These are phyloP conservation scores for Morus bassanus DNA, from an alignment of 2,797 vertebrate species.

Conservation along the genomic window DNA sequence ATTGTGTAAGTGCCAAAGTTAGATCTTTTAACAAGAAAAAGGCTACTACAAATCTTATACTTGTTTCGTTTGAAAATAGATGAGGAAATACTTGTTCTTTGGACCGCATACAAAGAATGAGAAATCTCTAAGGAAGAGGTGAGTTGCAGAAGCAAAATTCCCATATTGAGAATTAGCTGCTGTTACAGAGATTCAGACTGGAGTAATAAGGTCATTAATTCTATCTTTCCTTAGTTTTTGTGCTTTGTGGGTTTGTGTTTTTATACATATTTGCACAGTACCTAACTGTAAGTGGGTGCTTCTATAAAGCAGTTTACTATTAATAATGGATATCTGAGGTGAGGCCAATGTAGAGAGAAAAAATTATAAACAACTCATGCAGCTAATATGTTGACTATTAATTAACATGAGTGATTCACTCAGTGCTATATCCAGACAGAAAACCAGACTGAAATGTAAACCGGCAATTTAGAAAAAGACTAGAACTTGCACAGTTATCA, in stretches of 20 bases:
- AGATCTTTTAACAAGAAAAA: not conserved
- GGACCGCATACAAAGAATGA: not conserved
- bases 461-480: conserved; percentile 15
- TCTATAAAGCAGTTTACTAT: not conserved
- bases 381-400: conserved; percentile 47
- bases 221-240: not conserved
- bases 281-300: not conserved
- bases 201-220: not conserved
- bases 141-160: not conserved
- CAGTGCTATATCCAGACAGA: not conserved
- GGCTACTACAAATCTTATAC: not conserved
- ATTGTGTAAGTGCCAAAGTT: not conserved
- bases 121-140: not conserved
- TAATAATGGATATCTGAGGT: conserved; percentile 6
- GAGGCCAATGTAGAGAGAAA: not conserved
- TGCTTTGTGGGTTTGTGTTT: not conserved
- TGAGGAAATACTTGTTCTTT: not conserved
- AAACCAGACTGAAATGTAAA: conserved; percentile 40
- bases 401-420: conserved; percentile 36
- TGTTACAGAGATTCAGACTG: not conserved
- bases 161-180: not conserved
- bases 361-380: conserved; percentile 16
- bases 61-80: not conserved
- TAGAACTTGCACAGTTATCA: conserved; percentile 22
- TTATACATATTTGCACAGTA: not conserved